Percentiles rank a stretch among this genome's conserved stretches.
These are phyloP conservation scores for Rhinichthys osculus DNA, from an alignment of 2,797 vertebrate genomes.

Conservation along the genomic window DNA sequence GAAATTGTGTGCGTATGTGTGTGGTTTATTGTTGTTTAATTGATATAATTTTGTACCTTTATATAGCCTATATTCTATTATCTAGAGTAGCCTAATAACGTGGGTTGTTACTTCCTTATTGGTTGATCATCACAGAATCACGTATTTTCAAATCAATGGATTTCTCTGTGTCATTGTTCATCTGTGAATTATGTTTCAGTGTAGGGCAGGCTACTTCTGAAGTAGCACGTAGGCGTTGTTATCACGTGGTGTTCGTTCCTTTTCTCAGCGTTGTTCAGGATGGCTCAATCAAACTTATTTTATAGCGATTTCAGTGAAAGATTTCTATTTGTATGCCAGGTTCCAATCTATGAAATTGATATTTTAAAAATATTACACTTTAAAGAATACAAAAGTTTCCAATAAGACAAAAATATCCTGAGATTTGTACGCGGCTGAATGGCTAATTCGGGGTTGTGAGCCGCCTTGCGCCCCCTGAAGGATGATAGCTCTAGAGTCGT, in stretches of 20 bases:
- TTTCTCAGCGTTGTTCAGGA: background rate
- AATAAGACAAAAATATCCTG: background rate
- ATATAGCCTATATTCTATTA: background rate
- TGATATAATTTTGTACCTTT: no score
- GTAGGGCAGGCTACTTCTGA: background rate
- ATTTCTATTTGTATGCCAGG: background rate
- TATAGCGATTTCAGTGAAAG: background rate
- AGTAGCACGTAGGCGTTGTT: background rate
- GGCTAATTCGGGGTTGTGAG: background rate
- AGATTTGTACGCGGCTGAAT: background rate
- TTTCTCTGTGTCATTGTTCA: background rate
- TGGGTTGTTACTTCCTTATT: background rate
- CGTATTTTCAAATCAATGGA: background rate
- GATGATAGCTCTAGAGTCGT: fast-evolving
- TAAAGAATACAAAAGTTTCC: background rate
- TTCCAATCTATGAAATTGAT: background rate
- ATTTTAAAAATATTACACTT: background rate
- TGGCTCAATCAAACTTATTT: background rate
- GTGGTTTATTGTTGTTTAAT: background rate
- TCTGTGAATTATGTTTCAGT: background rate
- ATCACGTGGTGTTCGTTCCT: background rate
- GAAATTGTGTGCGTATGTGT: background rate
- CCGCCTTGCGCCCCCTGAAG: slow-evolving; percentile 23
- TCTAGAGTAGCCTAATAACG: background rate
- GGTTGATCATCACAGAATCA: background rate